Evolutionary conservation across 2,113 vertebrate genomes (phyloP).

Genomic region (Oreochromis niloticus): DNA sequence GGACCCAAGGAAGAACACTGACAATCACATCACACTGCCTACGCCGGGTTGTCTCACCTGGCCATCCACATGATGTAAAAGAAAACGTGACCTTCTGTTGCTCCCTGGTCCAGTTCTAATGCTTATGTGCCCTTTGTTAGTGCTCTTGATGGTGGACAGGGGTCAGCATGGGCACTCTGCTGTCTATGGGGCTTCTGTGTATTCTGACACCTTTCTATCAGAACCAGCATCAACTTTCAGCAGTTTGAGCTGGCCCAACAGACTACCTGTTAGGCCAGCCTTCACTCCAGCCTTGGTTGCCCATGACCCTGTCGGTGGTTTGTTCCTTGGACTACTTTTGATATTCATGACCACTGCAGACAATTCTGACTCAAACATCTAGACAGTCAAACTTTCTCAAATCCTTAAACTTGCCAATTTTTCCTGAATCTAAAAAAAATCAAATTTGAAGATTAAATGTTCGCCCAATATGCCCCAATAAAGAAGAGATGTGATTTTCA

Average conservation of each 20-base stretch:
- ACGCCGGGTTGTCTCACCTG: background rate
- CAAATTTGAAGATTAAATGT: background rate
- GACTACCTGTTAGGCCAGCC: background rate
- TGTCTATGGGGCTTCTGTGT: background rate
- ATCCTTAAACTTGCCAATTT: background rate
- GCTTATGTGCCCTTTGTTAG: background rate
- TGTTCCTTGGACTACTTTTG: background rate
- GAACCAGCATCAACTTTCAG: background rate
- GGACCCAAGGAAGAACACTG: background rate
- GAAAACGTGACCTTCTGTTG: background rate
- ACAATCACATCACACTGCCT: background rate
- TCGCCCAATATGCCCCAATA: background rate
- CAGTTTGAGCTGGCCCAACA: background rate
- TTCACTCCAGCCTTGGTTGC: background rate
- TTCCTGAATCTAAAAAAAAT: background rate
- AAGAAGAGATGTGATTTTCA: background rate
- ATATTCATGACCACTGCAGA: background rate
- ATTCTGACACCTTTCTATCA: background rate
- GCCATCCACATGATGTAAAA: background rate
- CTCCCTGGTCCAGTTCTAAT: background rate
- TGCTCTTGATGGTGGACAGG: background rate
- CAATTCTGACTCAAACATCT: background rate
- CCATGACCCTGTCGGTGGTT: background rate
- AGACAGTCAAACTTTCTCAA: background rate
- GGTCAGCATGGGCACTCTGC: background rate